phyloP scores from a whole-genome alignment of 1,140 invertebrate species.

The Brachionus calyciflorus region DNA sequence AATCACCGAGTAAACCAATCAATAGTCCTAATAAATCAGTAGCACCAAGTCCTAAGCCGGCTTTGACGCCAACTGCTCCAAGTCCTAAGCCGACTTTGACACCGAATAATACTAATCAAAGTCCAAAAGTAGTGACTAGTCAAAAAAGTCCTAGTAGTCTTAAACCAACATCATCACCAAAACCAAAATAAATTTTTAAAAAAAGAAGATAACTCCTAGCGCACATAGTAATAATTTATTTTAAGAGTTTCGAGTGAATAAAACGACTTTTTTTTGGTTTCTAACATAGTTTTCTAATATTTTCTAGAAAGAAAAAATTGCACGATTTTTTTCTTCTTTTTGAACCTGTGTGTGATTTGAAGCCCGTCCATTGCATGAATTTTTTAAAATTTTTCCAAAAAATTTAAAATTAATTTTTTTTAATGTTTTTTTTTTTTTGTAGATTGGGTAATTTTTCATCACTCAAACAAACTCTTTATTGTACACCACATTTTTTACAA shows the following conservation, averaged over 20 bases:
- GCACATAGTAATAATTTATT: too few relatives aligned
- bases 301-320: too few relatives aligned
- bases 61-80: not conserved
- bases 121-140: not conserved
- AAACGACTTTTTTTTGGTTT: too few relatives aligned
- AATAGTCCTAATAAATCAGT: too few relatives aligned
- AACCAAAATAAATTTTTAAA: constrained; percentile 25
- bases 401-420: constrained; percentile 1
- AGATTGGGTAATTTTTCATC: constrained; percentile 46
- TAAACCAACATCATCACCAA: not conserved
- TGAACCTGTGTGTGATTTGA: not conserved
- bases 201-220: constrained; percentile 15
- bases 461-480: constrained; percentile 62
- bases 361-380: not conserved
- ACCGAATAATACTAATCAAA: not conserved
- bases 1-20: not conserved
- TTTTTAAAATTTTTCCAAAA: not conserved
- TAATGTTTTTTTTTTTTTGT: not conserved
- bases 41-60: not conserved
- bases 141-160: not conserved
- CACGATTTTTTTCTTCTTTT: not conserved
- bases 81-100: too few relatives aligned
- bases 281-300: too few relatives aligned
- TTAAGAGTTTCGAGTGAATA: too few relatives aligned
- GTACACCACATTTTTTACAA: constrained; percentile 76